Conservation (phyloP, 2,113 vertebrate genomes). For the Cricetomys ansorgei region DNA sequence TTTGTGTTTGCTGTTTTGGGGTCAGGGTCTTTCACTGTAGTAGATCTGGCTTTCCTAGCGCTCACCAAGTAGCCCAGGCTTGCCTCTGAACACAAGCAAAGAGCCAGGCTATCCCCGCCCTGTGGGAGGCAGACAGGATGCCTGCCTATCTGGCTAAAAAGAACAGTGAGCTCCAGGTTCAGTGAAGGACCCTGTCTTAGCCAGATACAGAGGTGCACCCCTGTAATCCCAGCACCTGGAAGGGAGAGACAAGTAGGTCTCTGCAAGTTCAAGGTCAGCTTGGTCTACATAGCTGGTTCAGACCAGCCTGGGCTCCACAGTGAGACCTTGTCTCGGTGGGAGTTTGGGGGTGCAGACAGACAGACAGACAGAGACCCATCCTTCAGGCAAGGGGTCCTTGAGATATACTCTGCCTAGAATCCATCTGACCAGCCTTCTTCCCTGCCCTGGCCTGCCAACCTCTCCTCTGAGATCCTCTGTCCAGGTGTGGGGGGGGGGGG, state of each 20-base stretch:
- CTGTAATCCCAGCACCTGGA: not conserved
- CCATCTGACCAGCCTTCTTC: not conserved
- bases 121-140: not conserved
- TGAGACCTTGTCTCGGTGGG: not conserved
- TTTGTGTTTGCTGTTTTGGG: not conserved
- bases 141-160: not conserved
- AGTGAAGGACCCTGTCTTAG: not conserved
- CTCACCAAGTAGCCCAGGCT: not conserved
- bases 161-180: not conserved
- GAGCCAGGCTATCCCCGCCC: not conserved
- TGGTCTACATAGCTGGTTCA: not conserved
- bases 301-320: not conserved
- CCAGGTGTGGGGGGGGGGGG: not conserved
- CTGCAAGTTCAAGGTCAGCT: not conserved
- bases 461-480: not conserved
- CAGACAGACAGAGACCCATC: not conserved
- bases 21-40: not conserved
- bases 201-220: not conserved
- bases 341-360: not conserved
- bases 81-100: not conserved
- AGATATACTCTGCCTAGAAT: not conserved
- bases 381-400: not conserved
- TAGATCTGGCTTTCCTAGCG: not conserved
- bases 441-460: not conserved
- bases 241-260: not conserved